phyloP scores from a whole-genome alignment of 2,113 vertebrate species.

The Lepus timidus region DNA sequence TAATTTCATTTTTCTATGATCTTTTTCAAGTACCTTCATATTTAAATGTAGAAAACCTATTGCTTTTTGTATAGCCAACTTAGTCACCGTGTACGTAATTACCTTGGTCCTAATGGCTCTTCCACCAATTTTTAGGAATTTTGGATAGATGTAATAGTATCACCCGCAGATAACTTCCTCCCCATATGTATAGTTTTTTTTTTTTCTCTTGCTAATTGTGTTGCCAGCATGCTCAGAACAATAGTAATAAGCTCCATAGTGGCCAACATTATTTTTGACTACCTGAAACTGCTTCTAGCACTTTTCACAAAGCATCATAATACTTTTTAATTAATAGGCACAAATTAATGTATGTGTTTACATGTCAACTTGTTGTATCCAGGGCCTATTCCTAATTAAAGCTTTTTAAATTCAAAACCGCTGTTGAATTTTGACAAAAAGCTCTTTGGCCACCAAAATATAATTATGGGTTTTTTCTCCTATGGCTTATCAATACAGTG shows the following conservation, averaged over 20 bases:
- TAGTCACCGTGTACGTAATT: not conserved
- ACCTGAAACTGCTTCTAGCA: not conserved
- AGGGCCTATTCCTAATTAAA: conserved; percentile 10
- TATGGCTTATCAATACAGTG: not conserved
- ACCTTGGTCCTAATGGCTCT: not conserved
- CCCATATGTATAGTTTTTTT: not conserved
- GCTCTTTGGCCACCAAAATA: not conserved
- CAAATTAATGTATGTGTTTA: not conserved
- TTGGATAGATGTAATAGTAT: not conserved
- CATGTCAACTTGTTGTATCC: not conserved
- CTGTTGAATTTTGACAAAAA: conserved; percentile 18
- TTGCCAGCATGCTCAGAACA: not conserved
- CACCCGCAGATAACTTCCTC: conserved; percentile 16
- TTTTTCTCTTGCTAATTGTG: not conserved
- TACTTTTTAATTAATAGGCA: not conserved
- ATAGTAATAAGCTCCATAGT: not conserved
- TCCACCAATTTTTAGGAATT: not conserved
- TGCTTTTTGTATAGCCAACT: not conserved
- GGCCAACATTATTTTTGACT: not conserved
- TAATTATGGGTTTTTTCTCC: not conserved
- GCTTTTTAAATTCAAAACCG: conserved; percentile 40
- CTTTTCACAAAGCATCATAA: not conserved
- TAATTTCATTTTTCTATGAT: no score
- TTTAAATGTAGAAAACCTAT: not conserved
- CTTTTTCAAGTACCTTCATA: no score